phyloP scores from a whole-genome alignment of 53 echinoderm and acorn worm species.

The Hippasteria phrygiana region DNA sequence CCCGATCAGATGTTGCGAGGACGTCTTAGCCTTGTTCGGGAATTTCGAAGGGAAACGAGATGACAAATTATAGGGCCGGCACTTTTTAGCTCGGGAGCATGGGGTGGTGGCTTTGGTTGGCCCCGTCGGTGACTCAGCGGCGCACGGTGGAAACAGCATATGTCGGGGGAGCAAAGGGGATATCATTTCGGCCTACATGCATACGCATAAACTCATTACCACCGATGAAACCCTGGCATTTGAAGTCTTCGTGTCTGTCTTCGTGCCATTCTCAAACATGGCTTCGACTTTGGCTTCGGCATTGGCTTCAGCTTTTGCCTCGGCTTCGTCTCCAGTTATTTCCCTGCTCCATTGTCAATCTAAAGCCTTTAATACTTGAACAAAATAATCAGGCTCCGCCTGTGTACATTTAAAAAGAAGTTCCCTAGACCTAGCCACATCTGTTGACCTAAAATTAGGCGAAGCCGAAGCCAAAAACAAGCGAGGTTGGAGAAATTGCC shows the following conservation, averaged over 20 bases:
- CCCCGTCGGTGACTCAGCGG: conserved; percentile 34
- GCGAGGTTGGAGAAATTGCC: no score
- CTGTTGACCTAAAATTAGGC: no score
- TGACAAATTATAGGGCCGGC: not conserved
- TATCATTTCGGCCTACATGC: not conserved
- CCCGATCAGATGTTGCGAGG: not conserved
- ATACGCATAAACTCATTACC: not conserved
- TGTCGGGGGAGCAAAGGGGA: not conserved
- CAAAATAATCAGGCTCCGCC: no score
- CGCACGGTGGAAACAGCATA: not conserved
- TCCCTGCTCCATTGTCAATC: no score
- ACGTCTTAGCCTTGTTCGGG: not conserved
- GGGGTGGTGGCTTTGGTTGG: not conserved
- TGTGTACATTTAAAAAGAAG: no score
- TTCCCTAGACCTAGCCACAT: no score
- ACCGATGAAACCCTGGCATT: not conserved
- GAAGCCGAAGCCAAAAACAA: no score
- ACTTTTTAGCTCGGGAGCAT: not conserved
- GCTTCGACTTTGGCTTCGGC: no score
- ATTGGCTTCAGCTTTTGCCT: no score
- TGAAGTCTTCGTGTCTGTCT: not conserved
- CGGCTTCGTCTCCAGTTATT: no score
- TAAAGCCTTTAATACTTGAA: no score
- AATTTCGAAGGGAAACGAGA: not conserved
- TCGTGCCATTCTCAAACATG: no score